Evolutionary conservation across 92 coral and sea anemone species (phyloP).

Genomic region (Porites lobata): DNA sequence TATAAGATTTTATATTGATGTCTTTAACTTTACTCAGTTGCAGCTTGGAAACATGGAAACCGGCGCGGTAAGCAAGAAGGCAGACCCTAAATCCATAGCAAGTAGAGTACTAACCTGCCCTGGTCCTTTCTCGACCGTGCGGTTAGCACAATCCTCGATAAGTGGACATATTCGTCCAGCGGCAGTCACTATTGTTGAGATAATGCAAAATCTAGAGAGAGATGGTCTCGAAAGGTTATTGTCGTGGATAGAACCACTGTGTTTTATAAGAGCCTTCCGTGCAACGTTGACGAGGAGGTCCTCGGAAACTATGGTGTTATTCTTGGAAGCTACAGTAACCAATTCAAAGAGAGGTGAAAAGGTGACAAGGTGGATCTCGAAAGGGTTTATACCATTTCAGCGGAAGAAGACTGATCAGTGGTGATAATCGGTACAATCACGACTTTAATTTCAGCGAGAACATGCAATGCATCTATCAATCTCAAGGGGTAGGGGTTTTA

Average conservation of each 20-base stretch:
- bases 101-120: neutral
- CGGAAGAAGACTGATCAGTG: conserved; percentile 1
- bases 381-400: conserved; percentile 4
- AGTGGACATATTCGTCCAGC: conserved; percentile 36
- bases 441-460: too few species aligned
- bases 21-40: too few species aligned
- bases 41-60: neutral
- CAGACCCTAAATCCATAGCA: conserved; percentile 3
- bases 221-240: conserved; percentile 31
- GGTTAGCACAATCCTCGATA: conserved; percentile 34
- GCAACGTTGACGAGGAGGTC: neutral
- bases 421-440: too few species aligned
- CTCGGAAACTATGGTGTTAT: conserved; percentile 33
- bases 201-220: conserved; percentile 15
- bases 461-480: too few species aligned
- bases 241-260: conserved; percentile 31
- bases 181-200: conserved; percentile 14
- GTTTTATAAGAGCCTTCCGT: conserved; percentile 32
- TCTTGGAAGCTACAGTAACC: neutral
- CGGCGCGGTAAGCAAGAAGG: neutral
- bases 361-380: conserved; percentile 16
- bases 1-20: too few species aligned
- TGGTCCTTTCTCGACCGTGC: conserved; percentile 47
- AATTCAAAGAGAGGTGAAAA: conserved; percentile 17
- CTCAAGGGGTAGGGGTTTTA: too few species aligned